Base-by-base conservation (phyloP, 2,797 vertebrate genomes). In the Tauraco hartlaubi region DNA sequence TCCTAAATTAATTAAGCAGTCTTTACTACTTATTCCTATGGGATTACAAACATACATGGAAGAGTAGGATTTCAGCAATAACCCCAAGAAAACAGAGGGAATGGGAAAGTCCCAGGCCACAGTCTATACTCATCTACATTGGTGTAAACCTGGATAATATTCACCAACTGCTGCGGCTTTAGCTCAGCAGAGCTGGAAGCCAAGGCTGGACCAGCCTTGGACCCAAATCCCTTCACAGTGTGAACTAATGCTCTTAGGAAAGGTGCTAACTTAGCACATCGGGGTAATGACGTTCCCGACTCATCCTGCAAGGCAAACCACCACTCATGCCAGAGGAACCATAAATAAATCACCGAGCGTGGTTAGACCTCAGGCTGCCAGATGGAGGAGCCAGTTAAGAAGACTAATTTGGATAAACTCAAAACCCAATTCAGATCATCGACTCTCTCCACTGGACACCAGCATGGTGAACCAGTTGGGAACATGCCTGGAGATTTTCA, bases 81-180 rank as follows among this genome's bases (percentile, higher is more conserved):
- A 72, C 8, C 10, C 15, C 66, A 69, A 7, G 58, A 44, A 79
- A 69, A 6, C 19, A 52, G 49, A 88, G 54, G 28, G 39, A 91
- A 82, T 19, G 19, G 28, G 37, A n/a, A 81, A 49, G 11, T 77
- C 37, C n/a, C 37, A 48, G 23, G 28, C 67, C 58, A 72, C 2
- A 63, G 8, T 29, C 75, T 66, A 31, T 0, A 1, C 16, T 75
- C 58, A 72, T 3, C 39, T 48, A 31, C 0, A 0, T 35, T 16
- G 14, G 3, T 22, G 7, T 55, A 89, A 84, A 61, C 31, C 48
- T 76, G 54, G 22, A 1, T 39, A 95, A 77, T 17, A 15, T 61
- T 77, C 54, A 44, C 29, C 5, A 15, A 25, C 63, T 90, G 20
- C 54, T 17, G 28, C 2, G 14, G 73, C 66, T 68, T 82, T 77